A percentile compares a stretch with the other conserved stretches of the same genome.
These are phyloP conservation scores for Hemaris fuciformis DNA, from an alignment of 2,888 invertebrate genomes.

Conservation along the genomic window DNA sequence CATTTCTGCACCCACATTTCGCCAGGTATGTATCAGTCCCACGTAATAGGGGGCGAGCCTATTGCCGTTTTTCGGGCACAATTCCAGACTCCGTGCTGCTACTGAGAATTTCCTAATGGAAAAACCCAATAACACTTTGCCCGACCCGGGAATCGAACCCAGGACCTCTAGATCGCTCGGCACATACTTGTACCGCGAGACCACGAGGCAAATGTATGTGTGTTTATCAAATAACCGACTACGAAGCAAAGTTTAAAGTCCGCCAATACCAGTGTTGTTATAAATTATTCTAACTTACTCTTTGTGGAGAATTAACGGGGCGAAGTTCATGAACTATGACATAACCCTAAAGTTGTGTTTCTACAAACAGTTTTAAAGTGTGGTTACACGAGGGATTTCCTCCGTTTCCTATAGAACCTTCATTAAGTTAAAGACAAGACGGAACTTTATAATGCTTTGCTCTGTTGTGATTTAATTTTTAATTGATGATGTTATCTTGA, in stretches of 20 bases:
- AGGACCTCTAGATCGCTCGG: too few relatives aligned
- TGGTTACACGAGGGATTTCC: neutral
- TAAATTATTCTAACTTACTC: neutral
- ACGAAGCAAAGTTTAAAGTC: neutral
- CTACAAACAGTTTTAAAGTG: neutral
- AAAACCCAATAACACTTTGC: too few relatives aligned
- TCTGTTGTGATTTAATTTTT: neutral
- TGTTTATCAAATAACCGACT: neutral
- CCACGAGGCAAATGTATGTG: too few relatives aligned
- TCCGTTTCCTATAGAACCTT: neutral
- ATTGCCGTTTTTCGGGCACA: too few relatives aligned
- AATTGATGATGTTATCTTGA: neutral
- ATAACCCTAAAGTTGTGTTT: neutral
- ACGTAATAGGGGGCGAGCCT: too few relatives aligned
- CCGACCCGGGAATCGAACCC: too few relatives aligned
- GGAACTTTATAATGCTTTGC: neutral
- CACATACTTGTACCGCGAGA: too few relatives aligned
- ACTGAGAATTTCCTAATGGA: too few relatives aligned
- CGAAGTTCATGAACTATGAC: neutral
- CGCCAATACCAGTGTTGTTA: neutral
- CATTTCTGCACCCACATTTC: too few relatives aligned
- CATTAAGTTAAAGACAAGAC: neutral
- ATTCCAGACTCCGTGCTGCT: too few relatives aligned
- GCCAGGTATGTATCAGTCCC: too few relatives aligned
- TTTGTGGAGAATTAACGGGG: neutral